Percentiles rank a stretch among this genome's conserved stretches.
Evolutionary conservation across 2,113 vertebrate genomes (phyloP).

Genomic region (Triplophysa rosa): DNA sequence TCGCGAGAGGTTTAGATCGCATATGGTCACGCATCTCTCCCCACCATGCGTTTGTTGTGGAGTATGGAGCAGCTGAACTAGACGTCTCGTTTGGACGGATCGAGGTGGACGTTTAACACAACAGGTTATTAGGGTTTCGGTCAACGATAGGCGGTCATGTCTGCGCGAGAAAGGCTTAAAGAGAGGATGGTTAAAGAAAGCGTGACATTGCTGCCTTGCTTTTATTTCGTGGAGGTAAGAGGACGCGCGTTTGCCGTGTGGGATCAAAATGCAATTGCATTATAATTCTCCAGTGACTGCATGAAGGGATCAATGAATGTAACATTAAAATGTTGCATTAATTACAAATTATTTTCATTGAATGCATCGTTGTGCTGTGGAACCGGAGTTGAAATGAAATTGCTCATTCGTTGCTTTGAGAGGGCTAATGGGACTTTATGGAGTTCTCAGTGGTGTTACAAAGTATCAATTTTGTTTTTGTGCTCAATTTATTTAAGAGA

Average conservation of each 20-base stretch:
- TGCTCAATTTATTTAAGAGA: too few relatives aligned
- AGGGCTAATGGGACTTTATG: neutral
- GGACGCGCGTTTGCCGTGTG: neutral
- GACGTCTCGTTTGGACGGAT: constrained; percentile 42
- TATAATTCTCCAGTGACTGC: neutral
- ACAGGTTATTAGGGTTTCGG: constrained; percentile 46
- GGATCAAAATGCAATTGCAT: neutral
- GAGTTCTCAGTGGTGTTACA: neutral
- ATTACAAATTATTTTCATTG: too few relatives aligned
- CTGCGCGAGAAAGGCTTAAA: constrained; percentile 83
- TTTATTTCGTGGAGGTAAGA: constrained; percentile 98
- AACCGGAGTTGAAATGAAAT: too few relatives aligned
- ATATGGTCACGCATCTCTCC: neutral
- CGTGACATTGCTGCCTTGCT: constrained; percentile 92
- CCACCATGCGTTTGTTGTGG: constrained; percentile 58
- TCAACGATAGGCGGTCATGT: constrained; percentile 75
- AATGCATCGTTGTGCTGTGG: too few relatives aligned
- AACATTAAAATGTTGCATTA: neutral
- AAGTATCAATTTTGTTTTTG: too few relatives aligned
- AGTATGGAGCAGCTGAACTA: constrained; percentile 67
- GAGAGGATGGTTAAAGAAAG: constrained; percentile 88
- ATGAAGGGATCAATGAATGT: neutral
- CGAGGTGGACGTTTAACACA: constrained; percentile 48
- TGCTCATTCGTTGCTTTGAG: neutral
- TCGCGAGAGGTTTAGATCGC: neutral